Evolutionary conservation across 1,140 invertebrate genomes (phyloP).

Genomic region (Acromyrmex heyeri): DNA sequence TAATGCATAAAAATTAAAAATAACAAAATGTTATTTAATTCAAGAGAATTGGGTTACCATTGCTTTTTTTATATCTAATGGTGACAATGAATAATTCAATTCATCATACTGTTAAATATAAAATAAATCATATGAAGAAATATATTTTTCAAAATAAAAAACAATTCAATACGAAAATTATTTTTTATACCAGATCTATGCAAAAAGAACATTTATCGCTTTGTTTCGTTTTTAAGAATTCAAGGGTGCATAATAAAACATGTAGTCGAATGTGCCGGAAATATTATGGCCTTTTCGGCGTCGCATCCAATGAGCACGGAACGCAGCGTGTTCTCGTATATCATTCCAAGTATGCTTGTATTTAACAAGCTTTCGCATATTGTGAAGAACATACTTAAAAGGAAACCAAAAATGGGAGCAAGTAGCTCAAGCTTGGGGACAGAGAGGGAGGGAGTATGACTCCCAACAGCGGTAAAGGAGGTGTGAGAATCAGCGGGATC

Average conservation of each 20-base stretch:
- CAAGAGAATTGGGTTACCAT: too few species aligned
- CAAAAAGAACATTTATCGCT: not conserved
- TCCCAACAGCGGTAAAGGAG: conserved; percentile 69
- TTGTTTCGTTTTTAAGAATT: not conserved
- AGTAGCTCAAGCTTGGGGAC: conserved; percentile 73
- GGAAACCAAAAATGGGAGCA: conserved; percentile 86
- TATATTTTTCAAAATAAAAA: not conserved
- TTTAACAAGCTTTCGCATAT: conserved; percentile 86
- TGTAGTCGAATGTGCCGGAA: conserved; percentile 7
- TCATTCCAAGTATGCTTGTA: conserved; percentile 84
- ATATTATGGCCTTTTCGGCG: conserved; percentile 47
- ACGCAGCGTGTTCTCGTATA: conserved; percentile 71
- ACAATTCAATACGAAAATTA: not conserved
- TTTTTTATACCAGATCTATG: not conserved
- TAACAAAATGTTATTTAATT: too few species aligned
- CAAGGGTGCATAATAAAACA: not conserved
- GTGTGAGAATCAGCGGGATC: conserved; percentile 85
- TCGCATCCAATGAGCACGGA: conserved; percentile 27
- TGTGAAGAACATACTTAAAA: conserved; percentile 85
- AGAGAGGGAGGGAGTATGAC: conserved; percentile 24
- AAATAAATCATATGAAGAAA: not conserved
- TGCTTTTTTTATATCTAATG: too few species aligned
- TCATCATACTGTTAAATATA: not conserved
- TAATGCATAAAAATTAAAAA: too few species aligned
- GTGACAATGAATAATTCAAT: not conserved